Percentiles rank a stretch among this genome's conserved stretches.
These are phyloP conservation scores for Atethmia centrago DNA, from an alignment of 2,888 invertebrate genomes.

Conservation along the genomic window DNA sequence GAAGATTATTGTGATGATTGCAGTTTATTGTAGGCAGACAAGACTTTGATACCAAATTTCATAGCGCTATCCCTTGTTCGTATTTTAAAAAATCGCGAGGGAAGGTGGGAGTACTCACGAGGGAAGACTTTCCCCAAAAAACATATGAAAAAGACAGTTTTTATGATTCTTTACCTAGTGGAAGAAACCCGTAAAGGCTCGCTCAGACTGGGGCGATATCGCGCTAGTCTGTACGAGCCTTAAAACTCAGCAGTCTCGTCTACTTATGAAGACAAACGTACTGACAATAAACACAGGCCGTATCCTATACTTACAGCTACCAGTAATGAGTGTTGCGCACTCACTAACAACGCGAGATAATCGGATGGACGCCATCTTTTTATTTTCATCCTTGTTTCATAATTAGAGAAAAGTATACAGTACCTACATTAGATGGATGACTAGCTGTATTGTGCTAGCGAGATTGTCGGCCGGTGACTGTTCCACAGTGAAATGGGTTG, in stretches of 20 bases:
- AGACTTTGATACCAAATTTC: not conserved
- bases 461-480: too few relatives aligned
- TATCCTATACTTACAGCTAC: conserved; percentile 45
- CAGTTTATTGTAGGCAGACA: not conserved
- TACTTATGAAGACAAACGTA: conserved; percentile 25
- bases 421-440: conserved; percentile 8
- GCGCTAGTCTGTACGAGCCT: too few relatives aligned
- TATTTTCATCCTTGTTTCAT: conserved; percentile 34
- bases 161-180: not conserved
- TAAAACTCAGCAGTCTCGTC: not conserved
- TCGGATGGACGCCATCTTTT: conserved; percentile 38
- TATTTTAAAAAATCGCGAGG: not conserved
- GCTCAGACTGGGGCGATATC: too few relatives aligned
- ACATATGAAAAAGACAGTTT: not conserved
- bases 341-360: conserved; percentile 42
- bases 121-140: not conserved
- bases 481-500: not conserved
- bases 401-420: conserved; percentile 39
- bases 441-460: too few relatives aligned
- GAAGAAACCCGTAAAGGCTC: not conserved
- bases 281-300: conserved; percentile 33
- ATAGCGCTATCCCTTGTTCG: not conserved
- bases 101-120: not conserved
- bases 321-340: conserved; percentile 54
- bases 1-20: not conserved